Conservation (phyloP, 2,797 vertebrate species). For the Phoeniculus purpureus region DNA sequence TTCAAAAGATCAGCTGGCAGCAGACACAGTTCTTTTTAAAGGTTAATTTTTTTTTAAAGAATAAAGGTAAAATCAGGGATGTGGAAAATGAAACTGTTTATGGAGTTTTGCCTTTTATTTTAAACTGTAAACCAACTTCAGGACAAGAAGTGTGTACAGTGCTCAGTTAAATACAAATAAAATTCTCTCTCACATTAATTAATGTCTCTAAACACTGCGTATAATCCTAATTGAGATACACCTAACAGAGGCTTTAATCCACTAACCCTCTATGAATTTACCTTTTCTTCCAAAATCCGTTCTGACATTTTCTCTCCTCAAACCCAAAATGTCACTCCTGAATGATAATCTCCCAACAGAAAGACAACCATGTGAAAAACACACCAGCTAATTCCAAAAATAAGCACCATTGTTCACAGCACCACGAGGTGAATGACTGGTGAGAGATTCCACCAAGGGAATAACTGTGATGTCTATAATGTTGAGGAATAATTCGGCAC, state of each 20-base stretch:
- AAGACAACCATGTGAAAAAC: background rate
- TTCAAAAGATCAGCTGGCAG: background rate
- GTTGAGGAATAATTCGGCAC: constrained; percentile 69
- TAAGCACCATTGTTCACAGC: background rate
- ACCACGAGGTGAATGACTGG: constrained; percentile 23
- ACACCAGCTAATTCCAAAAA: constrained; percentile 41
- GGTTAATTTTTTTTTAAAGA: background rate
- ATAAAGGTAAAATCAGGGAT: background rate
- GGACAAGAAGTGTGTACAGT: background rate
- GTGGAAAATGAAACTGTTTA: background rate
- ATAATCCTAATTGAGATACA: constrained; percentile 4
- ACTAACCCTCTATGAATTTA: constrained; percentile 22
- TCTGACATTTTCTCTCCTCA: constrained; percentile 46
- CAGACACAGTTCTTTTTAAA: background rate
- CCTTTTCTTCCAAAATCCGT: constrained; percentile 21
- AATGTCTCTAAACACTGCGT: background rate
- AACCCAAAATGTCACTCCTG: constrained; percentile 46
- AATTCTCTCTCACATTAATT: background rate
- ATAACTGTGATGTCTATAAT: constrained; percentile 47
- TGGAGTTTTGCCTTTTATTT: background rate
- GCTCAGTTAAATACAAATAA: background rate
- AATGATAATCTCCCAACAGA: constrained; percentile 47
- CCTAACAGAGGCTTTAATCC: background rate
- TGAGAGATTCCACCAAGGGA: constrained; percentile 75
- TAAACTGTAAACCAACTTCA: background rate